Evolutionary conservation across 2,113 vertebrate species (phyloP).

Genomic region (Sciurus niger): DNA sequence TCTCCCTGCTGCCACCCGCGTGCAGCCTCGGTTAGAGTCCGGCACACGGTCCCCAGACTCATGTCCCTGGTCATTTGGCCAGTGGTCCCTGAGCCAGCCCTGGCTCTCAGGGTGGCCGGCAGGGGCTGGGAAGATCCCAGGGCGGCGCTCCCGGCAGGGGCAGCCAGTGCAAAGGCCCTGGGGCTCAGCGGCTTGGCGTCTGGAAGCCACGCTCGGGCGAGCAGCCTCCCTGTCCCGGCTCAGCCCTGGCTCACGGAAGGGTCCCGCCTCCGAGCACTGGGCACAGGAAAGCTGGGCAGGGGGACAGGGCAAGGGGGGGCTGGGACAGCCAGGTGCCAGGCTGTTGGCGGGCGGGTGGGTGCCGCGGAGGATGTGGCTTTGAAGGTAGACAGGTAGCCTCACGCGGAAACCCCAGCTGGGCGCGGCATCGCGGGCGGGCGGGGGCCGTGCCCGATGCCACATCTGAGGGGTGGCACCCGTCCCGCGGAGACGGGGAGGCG

Average conservation of each 20-base stretch:
- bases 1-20: too few species aligned
- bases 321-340: not conserved
- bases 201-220: not conserved
- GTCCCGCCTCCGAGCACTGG: too few species aligned
- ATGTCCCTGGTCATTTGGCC: not conserved
- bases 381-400: conserved; percentile 68
- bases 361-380: conserved; percentile 71
- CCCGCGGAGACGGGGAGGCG: not conserved
- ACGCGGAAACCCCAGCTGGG: conserved; percentile 8
- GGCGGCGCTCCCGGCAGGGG: fast-evolving
- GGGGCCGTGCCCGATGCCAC: not conserved
- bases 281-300: not conserved
- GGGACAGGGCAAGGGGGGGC: fast-evolving
- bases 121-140: not conserved
- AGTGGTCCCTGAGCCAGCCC: too few species aligned
- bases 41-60: too few species aligned
- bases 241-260: not conserved
- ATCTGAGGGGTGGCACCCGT: conserved; percentile 62
- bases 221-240: not conserved
- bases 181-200: fast-evolving
- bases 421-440: not conserved
- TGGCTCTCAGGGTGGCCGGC: too few species aligned
- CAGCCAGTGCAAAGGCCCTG: not conserved
- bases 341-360: not conserved
- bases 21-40: too few species aligned